phyloP scores from a whole-genome alignment of 2,797 vertebrate species.

The Moxostoma hubbsi region DNA sequence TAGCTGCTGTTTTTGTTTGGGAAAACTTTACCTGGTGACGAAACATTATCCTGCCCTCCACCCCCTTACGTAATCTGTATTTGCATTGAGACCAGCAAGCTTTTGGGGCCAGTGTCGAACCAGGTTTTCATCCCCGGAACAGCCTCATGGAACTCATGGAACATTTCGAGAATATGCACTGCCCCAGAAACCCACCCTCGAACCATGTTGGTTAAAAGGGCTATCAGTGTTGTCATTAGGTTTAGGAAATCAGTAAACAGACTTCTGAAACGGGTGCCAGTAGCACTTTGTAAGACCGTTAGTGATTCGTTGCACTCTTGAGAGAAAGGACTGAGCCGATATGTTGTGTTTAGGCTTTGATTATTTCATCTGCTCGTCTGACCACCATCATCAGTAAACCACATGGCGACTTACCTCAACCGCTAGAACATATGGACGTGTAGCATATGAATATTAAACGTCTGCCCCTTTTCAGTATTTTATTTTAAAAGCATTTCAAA shows the following conservation, averaged over 20 bases:
- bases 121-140: too few relatives aligned
- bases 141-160: too few relatives aligned
- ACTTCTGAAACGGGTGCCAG: slow-evolving; percentile 19
- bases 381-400: neutral
- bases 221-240: neutral
- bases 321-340: neutral
- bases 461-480: slow-evolving; percentile 3
- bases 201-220: too few relatives aligned
- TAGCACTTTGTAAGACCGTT: slow-evolving; percentile 51
- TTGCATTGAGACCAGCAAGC: too few relatives aligned
- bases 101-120: too few relatives aligned
- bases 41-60: too few relatives aligned
- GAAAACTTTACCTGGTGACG: too few relatives aligned
- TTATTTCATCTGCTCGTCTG: neutral
- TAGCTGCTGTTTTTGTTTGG: too few relatives aligned
- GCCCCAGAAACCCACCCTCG: too few relatives aligned
- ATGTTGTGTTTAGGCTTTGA: too few relatives aligned
- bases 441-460: neutral
- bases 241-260: slow-evolving; percentile 15
- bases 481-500: slow-evolving; percentile 2
- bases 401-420: neutral
- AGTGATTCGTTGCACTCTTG: slow-evolving; percentile 1
- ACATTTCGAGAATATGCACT: too few relatives aligned
- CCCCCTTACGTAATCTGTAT: too few relatives aligned
- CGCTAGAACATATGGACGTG: neutral